Percentiles rank a stretch among this genome's conserved stretches.
phyloP scores from a whole-genome alignment of 2,797 vertebrate genomes.

The Enteromius paludinosus region DNA sequence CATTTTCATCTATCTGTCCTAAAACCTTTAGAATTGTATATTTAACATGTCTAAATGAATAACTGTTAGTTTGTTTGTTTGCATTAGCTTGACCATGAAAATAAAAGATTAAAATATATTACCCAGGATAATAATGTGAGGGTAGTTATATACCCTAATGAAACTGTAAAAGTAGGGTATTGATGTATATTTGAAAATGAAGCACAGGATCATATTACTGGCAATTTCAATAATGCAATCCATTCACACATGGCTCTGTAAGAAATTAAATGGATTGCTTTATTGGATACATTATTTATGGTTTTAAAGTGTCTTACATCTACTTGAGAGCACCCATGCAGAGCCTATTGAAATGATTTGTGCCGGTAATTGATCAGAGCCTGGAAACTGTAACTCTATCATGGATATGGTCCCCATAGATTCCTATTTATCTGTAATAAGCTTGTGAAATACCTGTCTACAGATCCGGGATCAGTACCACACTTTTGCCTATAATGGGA shows the following conservation, averaged over 20 bases:
- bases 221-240: conserved; percentile 9
- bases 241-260: neutral
- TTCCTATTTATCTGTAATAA: conserved; percentile 2
- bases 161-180: neutral
- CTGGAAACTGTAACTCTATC: conserved; percentile 7
- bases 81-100: neutral
- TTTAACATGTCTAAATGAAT: neutral
- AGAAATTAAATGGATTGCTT: conserved; percentile 23
- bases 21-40: neutral
- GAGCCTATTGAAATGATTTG: conserved; percentile 39
- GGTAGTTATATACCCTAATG: neutral
- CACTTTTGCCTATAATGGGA: conserved; percentile 20
- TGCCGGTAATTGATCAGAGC: conserved; percentile 23
- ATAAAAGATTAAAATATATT: neutral
- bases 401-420: neutral
- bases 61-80: neutral
- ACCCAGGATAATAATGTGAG: neutral
- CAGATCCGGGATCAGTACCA: conserved; percentile 10
- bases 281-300: conserved; percentile 34
- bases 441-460: neutral
- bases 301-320: conserved; percentile 30
- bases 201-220: neutral
- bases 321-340: conserved; percentile 6
- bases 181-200: conserved; percentile 9
- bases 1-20: neutral